phyloP scores from a whole-genome alignment of 2,797 vertebrate species.

The Acrossocheilus wenchowensis region DNA sequence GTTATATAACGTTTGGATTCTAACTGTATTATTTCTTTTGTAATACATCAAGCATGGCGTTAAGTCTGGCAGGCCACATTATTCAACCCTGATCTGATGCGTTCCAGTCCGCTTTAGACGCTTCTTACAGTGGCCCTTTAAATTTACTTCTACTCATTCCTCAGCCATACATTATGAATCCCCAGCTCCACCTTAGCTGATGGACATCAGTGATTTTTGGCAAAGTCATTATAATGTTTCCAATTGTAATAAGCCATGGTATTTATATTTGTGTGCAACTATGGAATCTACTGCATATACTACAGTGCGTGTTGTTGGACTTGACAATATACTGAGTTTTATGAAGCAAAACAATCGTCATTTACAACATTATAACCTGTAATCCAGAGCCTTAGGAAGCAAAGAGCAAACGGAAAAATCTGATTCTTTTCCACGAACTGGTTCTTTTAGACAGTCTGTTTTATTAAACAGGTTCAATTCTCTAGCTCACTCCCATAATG shows the following conservation, averaged over 20 bases:
- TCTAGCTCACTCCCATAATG: not conserved
- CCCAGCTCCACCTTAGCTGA: not conserved
- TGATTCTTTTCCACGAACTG: not conserved
- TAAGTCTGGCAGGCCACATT: not conserved
- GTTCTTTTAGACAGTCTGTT: not conserved
- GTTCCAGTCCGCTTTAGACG: no score
- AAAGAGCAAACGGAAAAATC: not conserved
- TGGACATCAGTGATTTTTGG: not conserved
- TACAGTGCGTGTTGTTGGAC: not conserved
- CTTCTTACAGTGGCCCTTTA: not conserved
- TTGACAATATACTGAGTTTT: not conserved
- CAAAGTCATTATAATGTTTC: not conserved
- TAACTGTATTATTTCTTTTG: not conserved
- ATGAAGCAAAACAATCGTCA: not conserved
- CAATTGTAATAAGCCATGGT: not conserved
- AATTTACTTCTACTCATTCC: not conserved
- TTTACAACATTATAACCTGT: not conserved
- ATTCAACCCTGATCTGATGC: no score
- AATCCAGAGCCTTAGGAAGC: not conserved
- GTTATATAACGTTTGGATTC: not conserved
- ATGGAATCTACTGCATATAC: slow-evolving; percentile 1
- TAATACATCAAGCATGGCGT: not conserved
- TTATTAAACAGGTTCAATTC: not conserved
- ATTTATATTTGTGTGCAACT: not conserved
- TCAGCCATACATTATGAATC: not conserved